A percentile compares a stretch with the other conserved stretches of the same genome.
These are phyloP conservation scores for Stichopus chloronotus DNA, from an alignment of 35 echinoderm and acorn worm species.

Conservation along the genomic window DNA sequence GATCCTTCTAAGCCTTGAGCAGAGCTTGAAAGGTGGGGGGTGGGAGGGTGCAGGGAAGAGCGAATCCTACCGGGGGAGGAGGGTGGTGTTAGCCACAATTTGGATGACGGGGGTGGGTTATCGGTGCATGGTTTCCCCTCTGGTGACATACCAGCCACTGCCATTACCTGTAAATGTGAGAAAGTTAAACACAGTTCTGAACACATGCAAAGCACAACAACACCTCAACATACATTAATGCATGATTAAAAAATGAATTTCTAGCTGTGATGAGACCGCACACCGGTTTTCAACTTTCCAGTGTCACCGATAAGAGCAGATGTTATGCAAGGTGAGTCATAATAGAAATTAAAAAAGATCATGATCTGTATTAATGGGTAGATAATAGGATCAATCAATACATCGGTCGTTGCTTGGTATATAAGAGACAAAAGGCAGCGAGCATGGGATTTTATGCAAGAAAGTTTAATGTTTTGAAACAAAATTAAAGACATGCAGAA, in stretches of 20 bases:
- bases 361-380: too few species aligned
- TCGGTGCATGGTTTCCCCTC: conserved; percentile 77
- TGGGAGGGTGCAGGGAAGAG: conserved; percentile 65
- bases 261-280: too few species aligned
- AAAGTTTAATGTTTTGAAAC: too few species aligned
- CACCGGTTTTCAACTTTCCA: too few species aligned
- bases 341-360: too few species aligned
- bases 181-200: neutral
- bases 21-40: conserved; percentile 67
- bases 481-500: too few species aligned
- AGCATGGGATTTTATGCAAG: too few species aligned
- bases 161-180: conserved; percentile 84
- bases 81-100: conserved; percentile 85
- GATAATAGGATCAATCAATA: too few species aligned
- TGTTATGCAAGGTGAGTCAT: too few species aligned
- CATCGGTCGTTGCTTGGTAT: too few species aligned
- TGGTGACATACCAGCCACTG: conserved; percentile 92
- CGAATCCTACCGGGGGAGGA: conserved; percentile 76
- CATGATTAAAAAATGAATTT: neutral
- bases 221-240: neutral
- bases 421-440: too few species aligned
- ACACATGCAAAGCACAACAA: conserved; percentile 55
- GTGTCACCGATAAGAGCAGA: too few species aligned
- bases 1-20: conserved; percentile 50
- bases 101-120: conserved; percentile 32